Evolutionary conservation across 2,888 invertebrate genomes (phyloP), one percentile per base, ranked within the genome.

Genomic region (Quadroppia sp.): DNA sequence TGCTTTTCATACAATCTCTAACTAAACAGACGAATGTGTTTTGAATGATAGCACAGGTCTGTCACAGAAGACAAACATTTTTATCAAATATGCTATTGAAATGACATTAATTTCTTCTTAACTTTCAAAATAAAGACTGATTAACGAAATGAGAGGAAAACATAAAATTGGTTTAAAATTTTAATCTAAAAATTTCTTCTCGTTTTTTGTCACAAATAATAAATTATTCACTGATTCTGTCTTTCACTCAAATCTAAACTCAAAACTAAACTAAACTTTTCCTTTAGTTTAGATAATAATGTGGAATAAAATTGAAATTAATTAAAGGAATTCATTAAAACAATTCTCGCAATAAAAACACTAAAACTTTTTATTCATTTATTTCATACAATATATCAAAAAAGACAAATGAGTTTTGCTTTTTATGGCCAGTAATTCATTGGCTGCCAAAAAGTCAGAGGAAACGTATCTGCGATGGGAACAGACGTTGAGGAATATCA

Each of bases 391-490:
- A 59, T 59, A 59, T 59, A 59, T 59, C 59, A 59, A 59, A 59
- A n/a, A 59, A 28, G 59, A 59, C 59, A 59, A 59, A 59, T 59
- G 59, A 59, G 17, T 59, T 59, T 30, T 13, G 15, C 3, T 23
- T 59, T 59, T 59, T 59, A 59, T 59, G 59, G 30, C 59, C 59
- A 59, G 59, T 59, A 59, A 59, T 59, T 59, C 30, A 59, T 59
- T 59, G 15, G 28, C 45, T 7, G 36, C 11, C 36, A 36, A 36
- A 36, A 11, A 45, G 45, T 45, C 11, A 6, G 11, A 45, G 15
- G 11, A 45, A 45, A 45, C 15, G 45, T 15, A 6, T 11, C 6
- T 15, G 45, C 45, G 15, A 9, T 36, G 36, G 36, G 36, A 36
- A 36, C 36, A 36, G 36, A 36, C 36, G 36, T 4, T 36, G 36